Conservation (phyloP, 2,113 vertebrate species). For the Cyprichromis sp. region DNA sequence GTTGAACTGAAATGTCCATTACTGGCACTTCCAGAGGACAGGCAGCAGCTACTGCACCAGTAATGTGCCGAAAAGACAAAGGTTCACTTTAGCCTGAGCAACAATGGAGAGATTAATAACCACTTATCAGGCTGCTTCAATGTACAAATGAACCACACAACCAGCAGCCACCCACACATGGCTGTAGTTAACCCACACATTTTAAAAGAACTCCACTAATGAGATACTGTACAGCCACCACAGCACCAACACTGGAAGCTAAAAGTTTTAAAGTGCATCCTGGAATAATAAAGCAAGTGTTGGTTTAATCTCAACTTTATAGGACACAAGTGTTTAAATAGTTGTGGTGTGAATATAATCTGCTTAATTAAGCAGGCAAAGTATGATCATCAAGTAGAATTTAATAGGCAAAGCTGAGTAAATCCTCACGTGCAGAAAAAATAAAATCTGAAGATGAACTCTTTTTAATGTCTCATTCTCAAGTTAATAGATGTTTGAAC, state of each 20-base stretch:
- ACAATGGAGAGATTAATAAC: not conserved
- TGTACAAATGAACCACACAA: not conserved
- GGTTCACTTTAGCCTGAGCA: not conserved
- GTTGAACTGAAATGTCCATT: not conserved
- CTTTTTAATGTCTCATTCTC: not conserved
- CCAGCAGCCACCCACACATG: not conserved
- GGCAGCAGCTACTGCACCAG: not conserved
- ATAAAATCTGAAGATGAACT: not conserved
- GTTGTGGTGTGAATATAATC: not conserved
- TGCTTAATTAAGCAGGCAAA: not conserved
- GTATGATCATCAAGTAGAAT: not conserved
- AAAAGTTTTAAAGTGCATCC: not conserved
- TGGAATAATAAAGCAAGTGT: not conserved
- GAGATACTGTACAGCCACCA: not conserved
- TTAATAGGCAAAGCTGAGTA: rapidly evolving
- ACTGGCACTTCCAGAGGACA: not conserved
- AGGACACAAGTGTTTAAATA: not conserved
- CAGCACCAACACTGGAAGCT: not conserved
- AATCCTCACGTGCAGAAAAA: not conserved
- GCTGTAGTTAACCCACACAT: not conserved
- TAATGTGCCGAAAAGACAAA: not conserved
- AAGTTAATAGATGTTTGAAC: not conserved
- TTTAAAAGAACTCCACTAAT: not conserved
- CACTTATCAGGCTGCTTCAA: not conserved
- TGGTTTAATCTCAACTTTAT: not conserved